Base-by-base conservation (phyloP, 2,113 vertebrate species). In the Charina bottae region DNA sequence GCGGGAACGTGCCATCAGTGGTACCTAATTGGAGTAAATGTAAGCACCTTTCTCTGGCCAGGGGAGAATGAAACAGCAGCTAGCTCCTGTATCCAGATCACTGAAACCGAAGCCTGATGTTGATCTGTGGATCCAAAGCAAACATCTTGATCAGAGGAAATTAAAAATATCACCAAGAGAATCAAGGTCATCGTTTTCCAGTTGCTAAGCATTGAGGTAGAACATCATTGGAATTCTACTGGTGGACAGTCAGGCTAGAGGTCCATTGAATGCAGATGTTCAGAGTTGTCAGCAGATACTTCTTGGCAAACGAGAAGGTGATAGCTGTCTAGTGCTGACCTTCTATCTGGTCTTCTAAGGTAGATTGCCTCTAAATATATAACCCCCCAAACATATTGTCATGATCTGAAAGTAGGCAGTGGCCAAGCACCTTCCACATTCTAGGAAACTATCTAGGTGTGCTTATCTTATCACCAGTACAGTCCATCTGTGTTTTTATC, bases 1-100 rank as follows among this genome's bases (percentile, higher is more conserved):
- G 49, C 91, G 85, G 95, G 96, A 87, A 58, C 90, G 93, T 93
- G 93, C 93, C 90, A 89, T 86, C 7, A 46, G 59, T 85, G 92
- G 93, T 0, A n/a, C 87, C 0, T 89, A 95, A 92, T 0, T 90
- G 86, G 1, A n/a, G 42, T 72, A 93, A 94, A 93, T 91, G 87
- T 90, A 93, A 88, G 93, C 94, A 94, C 88, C 95, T 87, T 93
- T 93, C 92, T 92, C 6, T 49, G 72, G 21, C 72, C 42, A 88
- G 33, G 17, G 54, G 55, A 49, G 28, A 21, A 7, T 6, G 4
- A 55, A 55, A 83, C 4, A 10, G 54, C 91, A 85, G 92, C 93
- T 42, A 95, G 94, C 93, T 84, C 0, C 24, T 90, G 64, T 12
- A 37, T 26, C 91, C 83, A 93, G 89, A 92, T 92, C 94, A 54